A percentile compares a stretch with the other conserved stretches of the same genome.
phyloP scores from a whole-genome alignment of 2,888 invertebrate species.

The Oegoconia quadripuncta region DNA sequence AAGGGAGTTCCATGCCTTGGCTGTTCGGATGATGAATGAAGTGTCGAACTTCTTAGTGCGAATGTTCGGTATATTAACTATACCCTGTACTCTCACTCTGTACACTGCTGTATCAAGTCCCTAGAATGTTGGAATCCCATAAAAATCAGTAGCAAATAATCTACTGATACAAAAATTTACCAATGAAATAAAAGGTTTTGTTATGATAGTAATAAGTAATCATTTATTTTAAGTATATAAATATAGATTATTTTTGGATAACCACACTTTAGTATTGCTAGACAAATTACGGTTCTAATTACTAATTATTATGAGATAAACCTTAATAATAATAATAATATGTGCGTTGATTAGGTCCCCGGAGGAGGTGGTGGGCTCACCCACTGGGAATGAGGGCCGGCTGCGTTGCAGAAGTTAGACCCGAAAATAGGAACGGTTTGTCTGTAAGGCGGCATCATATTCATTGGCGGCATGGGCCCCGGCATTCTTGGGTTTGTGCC shows the following conservation, averaged over 20 bases:
- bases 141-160: not conserved
- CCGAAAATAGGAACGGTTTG: constrained; percentile 46
- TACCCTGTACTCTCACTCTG: no score
- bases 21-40: no score
- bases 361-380: constrained; percentile 61
- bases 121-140: not conserved
- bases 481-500: constrained; percentile 42
- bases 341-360: constrained; percentile 49
- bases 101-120: no score
- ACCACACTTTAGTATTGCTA: constrained; percentile 69
- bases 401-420: constrained; percentile 39
- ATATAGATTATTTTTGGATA: constrained; percentile 74
- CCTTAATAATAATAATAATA: constrained; percentile 22
- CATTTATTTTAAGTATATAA: constrained; percentile 60
- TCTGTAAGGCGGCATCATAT: constrained; percentile 33
- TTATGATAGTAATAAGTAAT: no score
- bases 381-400: constrained; percentile 51
- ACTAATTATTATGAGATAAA: constrained; percentile 39
- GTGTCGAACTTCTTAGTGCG: no score
- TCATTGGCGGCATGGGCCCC: constrained; percentile 30
- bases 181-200: not conserved
- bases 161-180: not conserved
- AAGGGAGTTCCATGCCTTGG: no score
- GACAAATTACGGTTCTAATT: constrained; percentile 39
- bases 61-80: no score